A percentile compares a stretch with the other conserved stretches of the same genome.
phyloP scores from a whole-genome alignment of 2,797 vertebrate genomes.

The Premnoplex brunnescens region DNA sequence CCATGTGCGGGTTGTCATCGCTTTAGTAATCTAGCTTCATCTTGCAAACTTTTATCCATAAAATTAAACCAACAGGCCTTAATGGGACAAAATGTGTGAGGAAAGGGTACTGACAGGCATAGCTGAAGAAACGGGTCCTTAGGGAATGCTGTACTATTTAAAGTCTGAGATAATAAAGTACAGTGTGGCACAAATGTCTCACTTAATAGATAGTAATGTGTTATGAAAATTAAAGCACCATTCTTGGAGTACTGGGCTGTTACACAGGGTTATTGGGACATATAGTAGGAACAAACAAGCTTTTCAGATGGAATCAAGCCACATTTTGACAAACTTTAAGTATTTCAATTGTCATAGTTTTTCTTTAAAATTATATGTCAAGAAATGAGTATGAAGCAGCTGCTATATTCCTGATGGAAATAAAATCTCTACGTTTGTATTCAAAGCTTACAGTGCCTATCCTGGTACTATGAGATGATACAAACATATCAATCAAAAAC shows the following conservation, averaged over 20 bases:
- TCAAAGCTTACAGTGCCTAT: neutral
- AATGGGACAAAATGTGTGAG: neutral
- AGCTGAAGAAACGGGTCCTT: neutral
- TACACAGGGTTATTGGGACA: neutral
- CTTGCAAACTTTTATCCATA: constrained; percentile 1
- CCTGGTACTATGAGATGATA: neutral
- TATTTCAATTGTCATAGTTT: neutral
- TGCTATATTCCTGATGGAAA: neutral
- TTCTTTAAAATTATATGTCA: neutral
- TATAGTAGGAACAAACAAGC: neutral
- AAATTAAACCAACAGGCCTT: neutral
- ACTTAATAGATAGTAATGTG: neutral
- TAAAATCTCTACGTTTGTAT: constrained; percentile 40
- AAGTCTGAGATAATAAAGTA: neutral
- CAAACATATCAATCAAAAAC: constrained; percentile 9
- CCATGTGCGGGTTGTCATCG: neutral
- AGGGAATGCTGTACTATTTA: neutral
- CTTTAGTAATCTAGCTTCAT: neutral
- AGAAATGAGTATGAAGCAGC: neutral
- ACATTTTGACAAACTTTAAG: neutral
- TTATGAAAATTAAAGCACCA: neutral
- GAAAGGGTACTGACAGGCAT: neutral
- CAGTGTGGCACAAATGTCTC: neutral
- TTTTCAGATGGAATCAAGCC: neutral
- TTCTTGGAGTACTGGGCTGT: neutral